Conservation (phyloP, 1,140 invertebrate species). For the Aphis craccivora region DNA sequence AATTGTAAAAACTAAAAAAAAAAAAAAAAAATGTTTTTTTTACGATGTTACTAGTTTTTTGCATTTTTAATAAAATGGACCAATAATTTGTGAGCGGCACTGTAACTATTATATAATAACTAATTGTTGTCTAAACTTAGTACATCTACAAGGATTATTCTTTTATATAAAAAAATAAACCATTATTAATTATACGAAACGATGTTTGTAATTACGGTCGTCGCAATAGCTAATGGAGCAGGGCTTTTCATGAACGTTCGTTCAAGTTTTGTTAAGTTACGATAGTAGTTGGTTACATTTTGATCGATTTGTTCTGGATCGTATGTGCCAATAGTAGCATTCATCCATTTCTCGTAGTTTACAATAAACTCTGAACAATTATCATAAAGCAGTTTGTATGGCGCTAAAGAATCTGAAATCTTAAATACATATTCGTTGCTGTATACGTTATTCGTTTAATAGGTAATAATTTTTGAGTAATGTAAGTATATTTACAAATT, state of each 20-base stretch:
- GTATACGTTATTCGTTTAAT: background rate
- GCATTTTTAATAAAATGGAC: background rate
- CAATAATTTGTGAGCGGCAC: background rate
- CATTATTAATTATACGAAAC: background rate
- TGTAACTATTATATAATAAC: no score
- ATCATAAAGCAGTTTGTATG: slow-evolving; percentile 90
- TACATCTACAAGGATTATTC: no score
- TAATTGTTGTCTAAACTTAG: background rate
- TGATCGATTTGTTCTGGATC: slow-evolving; percentile 89
- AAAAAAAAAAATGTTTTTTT: background rate
- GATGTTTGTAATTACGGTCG: slow-evolving; percentile 65
- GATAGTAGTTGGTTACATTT: slow-evolving; percentile 81
- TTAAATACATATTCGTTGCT: background rate
- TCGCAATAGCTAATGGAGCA: slow-evolving; percentile 70
- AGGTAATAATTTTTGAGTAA: background rate
- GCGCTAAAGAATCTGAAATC: slow-evolving; percentile 65
- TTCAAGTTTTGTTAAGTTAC: slow-evolving; percentile 86
- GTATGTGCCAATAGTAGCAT: slow-evolving; percentile 80
- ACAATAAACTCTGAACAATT: slow-evolving; percentile 83
- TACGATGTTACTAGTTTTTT: background rate
- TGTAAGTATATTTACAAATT: background rate
- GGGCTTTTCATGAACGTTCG: slow-evolving; percentile 81
- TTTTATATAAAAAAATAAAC: background rate
- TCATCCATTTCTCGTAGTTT: slow-evolving; percentile 85
- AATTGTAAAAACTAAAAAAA: background rate